Conservation (phyloP, 2,797 vertebrate species). For the Acanthis flammea region DNA sequence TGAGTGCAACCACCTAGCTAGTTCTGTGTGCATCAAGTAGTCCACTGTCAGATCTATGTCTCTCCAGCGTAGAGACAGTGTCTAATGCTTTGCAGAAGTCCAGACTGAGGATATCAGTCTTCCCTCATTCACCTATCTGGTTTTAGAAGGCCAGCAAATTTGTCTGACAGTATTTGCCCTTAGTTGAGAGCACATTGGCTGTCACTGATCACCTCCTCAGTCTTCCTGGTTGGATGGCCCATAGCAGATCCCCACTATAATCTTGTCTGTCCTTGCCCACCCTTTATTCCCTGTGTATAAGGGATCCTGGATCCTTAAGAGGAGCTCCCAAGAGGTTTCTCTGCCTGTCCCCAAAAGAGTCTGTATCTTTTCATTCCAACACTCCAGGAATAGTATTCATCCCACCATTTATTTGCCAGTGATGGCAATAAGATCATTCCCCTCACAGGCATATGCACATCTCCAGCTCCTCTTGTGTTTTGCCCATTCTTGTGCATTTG, state of each 20-base stretch:
- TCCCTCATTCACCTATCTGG: not conserved
- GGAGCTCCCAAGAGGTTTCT: not conserved
- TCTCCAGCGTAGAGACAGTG: not conserved
- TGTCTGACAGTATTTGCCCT: not conserved
- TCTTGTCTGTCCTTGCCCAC: not conserved
- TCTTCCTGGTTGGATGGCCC: not conserved
- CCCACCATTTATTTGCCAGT: not conserved
- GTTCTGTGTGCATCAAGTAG: not conserved
- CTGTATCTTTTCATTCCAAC: not conserved
- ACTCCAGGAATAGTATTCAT: not conserved
- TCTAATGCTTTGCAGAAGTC: not conserved
- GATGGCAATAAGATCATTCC: not conserved
- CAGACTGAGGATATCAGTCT: not conserved
- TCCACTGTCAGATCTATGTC: not conserved
- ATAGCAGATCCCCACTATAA: not conserved
- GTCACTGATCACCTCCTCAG: fast-evolving
- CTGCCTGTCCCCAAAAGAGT: not conserved
- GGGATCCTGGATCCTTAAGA: not conserved
- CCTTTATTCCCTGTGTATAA: not conserved
- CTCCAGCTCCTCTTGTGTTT: not conserved
- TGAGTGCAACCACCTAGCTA: not conserved
- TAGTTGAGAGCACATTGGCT: too few species aligned
- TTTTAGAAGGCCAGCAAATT: not conserved
- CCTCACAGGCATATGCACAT: not conserved
- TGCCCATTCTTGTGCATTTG: fast-evolving